These are phyloP conservation scores for Iguana delicatissima DNA, from an alignment of 2,797 vertebrate species.

Conservation along the genomic window DNA sequence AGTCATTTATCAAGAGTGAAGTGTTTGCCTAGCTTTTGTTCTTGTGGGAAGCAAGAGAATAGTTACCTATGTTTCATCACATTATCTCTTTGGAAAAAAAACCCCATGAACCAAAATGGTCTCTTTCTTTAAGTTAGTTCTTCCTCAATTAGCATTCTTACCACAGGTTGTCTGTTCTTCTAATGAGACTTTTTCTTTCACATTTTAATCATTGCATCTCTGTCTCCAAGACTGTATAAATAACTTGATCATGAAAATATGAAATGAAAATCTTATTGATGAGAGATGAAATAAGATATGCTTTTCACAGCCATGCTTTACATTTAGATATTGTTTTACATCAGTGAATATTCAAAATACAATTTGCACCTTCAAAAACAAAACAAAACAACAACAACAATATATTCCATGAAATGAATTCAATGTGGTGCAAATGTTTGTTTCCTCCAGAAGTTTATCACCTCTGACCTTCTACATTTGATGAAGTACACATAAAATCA, in stretches of 20 bases:
- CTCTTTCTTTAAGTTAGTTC: constrained; percentile 8
- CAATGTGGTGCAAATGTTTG: not conserved
- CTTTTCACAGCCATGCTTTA: constrained; percentile 32
- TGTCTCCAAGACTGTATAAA: constrained; percentile 39
- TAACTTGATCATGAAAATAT: constrained; percentile 48
- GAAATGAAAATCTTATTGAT: constrained; percentile 31
- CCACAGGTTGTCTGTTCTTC: constrained; percentile 25
- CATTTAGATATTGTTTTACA: constrained; percentile 33
- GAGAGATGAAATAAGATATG: constrained; percentile 30
- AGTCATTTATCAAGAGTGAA: not conserved
- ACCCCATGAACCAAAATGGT: not conserved
- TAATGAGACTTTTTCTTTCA: constrained; percentile 11
- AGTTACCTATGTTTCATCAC: constrained; percentile 12
- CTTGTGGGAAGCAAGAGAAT: not conserved
- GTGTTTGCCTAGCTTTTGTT: constrained; percentile 4
- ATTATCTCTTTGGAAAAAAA: constrained; percentile 13
- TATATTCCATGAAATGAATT: constrained; percentile 3
- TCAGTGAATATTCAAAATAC: constrained; percentile 18
- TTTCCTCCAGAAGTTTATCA: constrained; percentile 8
- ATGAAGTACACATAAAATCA: not conserved
- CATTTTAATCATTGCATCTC: constrained; percentile 40
- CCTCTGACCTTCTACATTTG: not conserved
- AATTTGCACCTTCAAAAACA: not conserved
- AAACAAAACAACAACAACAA: not conserved
- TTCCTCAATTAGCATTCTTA: constrained; percentile 34